phyloP scores from a whole-genome alignment of 2,113 vertebrate genomes.

The Leucopsar rothschildi region DNA sequence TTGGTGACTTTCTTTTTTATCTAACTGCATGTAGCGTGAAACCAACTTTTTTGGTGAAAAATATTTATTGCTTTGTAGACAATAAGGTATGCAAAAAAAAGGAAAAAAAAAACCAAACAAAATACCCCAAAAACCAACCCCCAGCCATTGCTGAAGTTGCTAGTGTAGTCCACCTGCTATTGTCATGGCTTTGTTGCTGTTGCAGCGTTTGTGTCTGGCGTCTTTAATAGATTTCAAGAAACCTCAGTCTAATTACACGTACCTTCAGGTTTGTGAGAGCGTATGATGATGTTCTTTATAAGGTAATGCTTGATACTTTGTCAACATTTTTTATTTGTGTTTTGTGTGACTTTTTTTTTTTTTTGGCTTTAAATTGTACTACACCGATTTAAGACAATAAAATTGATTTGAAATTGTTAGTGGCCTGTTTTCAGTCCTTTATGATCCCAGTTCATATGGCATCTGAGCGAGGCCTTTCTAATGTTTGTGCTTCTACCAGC shows the following conservation, averaged over 20 bases:
- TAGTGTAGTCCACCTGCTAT: background rate
- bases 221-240: slow-evolving; percentile 44
- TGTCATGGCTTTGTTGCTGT: slow-evolving; percentile 48
- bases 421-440: background rate
- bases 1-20: slow-evolving; percentile 44
- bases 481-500: rapidly evolving
- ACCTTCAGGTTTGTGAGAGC: slow-evolving; percentile 40
- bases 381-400: slow-evolving; percentile 70
- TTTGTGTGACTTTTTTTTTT: slow-evolving; percentile 44
- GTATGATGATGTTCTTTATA: slow-evolving; percentile 31
- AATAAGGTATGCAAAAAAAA: background rate
- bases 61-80: slow-evolving; percentile 72
- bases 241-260: slow-evolving; percentile 34
- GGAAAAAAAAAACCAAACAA: background rate
- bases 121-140: background rate
- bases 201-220: slow-evolving; percentile 38
- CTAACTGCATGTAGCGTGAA: slow-evolving; percentile 40
- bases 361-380: slow-evolving; percentile 60
- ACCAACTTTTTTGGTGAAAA: slow-evolving; percentile 37
- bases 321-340: slow-evolving; percentile 49
- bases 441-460: background rate
- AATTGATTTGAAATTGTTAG: slow-evolving; percentile 68
- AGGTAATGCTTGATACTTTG: slow-evolving; percentile 24
- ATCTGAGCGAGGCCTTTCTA: rapidly evolving
- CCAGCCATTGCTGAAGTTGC: background rate